Base-by-base conservation (phyloP, 2,888 invertebrate species). In the Palloptera scutellata region DNA sequence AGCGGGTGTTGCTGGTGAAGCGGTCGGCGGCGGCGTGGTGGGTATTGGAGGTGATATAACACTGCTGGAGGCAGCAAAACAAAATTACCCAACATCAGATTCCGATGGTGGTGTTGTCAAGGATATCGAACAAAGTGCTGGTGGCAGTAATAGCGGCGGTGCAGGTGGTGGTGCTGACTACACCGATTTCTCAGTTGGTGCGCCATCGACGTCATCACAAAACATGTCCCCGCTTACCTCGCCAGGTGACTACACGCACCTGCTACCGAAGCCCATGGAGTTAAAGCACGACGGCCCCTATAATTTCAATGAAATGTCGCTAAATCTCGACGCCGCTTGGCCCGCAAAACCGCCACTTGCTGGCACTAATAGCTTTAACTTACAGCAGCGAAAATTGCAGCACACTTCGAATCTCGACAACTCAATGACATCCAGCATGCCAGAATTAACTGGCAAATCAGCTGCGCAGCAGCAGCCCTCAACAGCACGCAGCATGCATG, bases 101-200 rank as follows among this genome's bases (percentile, higher is more conserved):
- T 91, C 74, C 79, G 92, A 77, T 91, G 92, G 79, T 86, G 92
- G 78, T 8, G 78, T 83, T 2, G 78, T 79, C 55, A 83, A 84
- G 71, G 84, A 83, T 60, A 73, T 81, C 69, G 80, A 81, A 59
- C 79, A 76, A 17, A 54, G 61, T 40, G 54, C 54, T 45, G 54
- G 53, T 6, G 20, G 52, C 40, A 54, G 61, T 40, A 45, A 54
- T 45, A 54, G 53, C 2, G 20, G 52, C 40, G 69, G 61, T 5
- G 57, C 55, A 43, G 55, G 52, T 17, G 70, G 67, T 42, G 71
- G 70, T 9, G 76, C 75, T 0, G 83, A 84, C 67, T 82, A 80
- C 20, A 81, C 83, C 9, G 84, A 84, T 66, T 80, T 82, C 15
- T 81, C 84, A 0, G 79, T 78, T 6, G 82, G 79, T 10, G 76